phyloP scores from a whole-genome alignment of 1,140 invertebrate species.

The Triops longicaudatus region DNA sequence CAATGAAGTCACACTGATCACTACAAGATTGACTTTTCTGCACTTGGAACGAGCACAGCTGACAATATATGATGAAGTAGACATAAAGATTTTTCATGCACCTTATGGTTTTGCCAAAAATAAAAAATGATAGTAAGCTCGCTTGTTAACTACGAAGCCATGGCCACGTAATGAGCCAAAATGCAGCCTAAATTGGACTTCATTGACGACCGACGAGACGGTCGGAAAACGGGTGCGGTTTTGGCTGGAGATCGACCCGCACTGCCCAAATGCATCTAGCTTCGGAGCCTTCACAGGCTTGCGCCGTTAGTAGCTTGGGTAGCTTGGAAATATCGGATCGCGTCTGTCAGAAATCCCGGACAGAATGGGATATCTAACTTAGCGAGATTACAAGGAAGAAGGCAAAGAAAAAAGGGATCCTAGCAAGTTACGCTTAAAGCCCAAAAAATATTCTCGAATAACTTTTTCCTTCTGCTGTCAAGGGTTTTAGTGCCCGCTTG shows the following conservation, averaged over 20 bases:
- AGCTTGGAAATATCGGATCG: not conserved
- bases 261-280: conserved; percentile 11
- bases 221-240: conserved; percentile 4
- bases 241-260: conserved; percentile 9
- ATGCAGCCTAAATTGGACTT: conserved; percentile 1
- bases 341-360: not conserved
- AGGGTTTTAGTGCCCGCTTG: not conserved
- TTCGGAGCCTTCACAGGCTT: not conserved
- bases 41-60: not conserved
- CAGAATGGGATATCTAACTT: conserved; percentile 12
- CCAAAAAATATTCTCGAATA: not conserved
- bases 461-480: not conserved
- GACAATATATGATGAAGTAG: not conserved
- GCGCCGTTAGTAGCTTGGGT: not conserved
- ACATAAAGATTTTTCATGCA: not conserved
- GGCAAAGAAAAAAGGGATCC: not conserved
- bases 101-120: not conserved
- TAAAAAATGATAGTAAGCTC: not conserved
- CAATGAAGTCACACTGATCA: not conserved
- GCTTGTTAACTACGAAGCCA: not conserved
- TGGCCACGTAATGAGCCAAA: not conserved
- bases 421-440: not conserved
- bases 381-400: not conserved
- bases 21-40: not conserved
- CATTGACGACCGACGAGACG: not conserved